Percentiles rank a stretch among this genome's conserved stretches.
Evolutionary conservation across 2,797 vertebrate species (phyloP).

Genomic region (Molossus alvarezi): DNA sequence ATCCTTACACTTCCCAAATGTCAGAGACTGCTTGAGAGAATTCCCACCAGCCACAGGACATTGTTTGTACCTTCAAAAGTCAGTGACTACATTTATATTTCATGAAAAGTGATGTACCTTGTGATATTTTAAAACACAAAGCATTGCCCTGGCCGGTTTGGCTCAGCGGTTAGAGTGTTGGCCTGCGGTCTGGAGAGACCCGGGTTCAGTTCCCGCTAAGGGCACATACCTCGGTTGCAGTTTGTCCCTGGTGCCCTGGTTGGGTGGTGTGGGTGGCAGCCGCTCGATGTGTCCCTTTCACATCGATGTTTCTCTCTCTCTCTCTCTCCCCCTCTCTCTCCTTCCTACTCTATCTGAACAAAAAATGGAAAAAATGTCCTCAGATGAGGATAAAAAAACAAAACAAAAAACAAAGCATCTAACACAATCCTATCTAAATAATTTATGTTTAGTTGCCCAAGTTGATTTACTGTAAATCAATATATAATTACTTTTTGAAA

Average conservation of each 20-base stretch:
- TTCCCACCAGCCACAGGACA: neutral
- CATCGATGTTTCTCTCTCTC: no score
- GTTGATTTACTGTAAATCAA: constrained; percentile 21
- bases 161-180: no score
- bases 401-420: constrained; percentile 2
- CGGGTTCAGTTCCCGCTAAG: no score
- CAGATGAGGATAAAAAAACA: no score
- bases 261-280: no score
- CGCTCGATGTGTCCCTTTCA: no score
- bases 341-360: no score
- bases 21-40: neutral
- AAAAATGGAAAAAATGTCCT: no score
- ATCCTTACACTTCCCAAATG: constrained; percentile 1
- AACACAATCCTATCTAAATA: constrained; percentile 34
- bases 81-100: constrained; percentile 27
- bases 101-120: neutral
- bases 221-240: no score
- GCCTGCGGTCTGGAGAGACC: no score
- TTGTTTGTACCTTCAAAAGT: constrained; percentile 33
- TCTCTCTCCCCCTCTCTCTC: no score
- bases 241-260: no score
- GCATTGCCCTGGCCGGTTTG: neutral
- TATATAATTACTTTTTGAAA: constrained; percentile 45
- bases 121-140: constrained; percentile 41
- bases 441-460: constrained; percentile 35